Base-by-base conservation (phyloP, 2,113 vertebrate species). In the Diadophis punctatus region DNA sequence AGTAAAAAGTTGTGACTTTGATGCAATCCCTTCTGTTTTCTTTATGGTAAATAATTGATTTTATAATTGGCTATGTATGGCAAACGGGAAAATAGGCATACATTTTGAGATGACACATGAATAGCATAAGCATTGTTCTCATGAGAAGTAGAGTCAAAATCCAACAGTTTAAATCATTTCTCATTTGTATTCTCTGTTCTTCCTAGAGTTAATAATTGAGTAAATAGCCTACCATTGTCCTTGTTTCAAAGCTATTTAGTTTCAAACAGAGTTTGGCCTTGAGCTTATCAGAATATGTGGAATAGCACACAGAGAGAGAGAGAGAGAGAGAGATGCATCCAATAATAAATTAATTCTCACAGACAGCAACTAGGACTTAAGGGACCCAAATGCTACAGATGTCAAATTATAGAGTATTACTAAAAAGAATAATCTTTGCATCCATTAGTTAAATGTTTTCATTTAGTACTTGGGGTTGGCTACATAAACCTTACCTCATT, bases 201-300 rank as follows among this genome's bases (percentile, higher is more conserved):
- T 89, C 43, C 20, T 2, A 55, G 58, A 85, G 90, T 95, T 93
- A 95, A 93, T 92, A 93, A 93, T 56, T 52, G 88, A 91, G n/a
- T 34, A 85, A 94, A 90, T 48, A 90, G 91, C 91, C 91, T 89
- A 93, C 22, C 87, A 49, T 3, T 3, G 55, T 90, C 90, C 46
- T 94, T 91, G 87, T 91, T 68, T 84, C 92, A 88, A 43, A 93
- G 23, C 58, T 87, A 18, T 87, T 93, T 90, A 93, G 0, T 56
- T 91, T 95, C 91, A 30, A 0, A n/a, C n/a, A 85, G 51, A 92
- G 43, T 68, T 94, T 93, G 93, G 87, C 93, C 94, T 93, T 95
- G 90, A 90, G 90, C 91, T 93, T 74, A 1, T 20, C 0, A 0
- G 53, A 43, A 55, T n/a, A 0, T 91, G 88, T 92, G 91, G 90